Conservation (phyloP, 2,888 invertebrate species). For the Leptopilina myrica region DNA sequence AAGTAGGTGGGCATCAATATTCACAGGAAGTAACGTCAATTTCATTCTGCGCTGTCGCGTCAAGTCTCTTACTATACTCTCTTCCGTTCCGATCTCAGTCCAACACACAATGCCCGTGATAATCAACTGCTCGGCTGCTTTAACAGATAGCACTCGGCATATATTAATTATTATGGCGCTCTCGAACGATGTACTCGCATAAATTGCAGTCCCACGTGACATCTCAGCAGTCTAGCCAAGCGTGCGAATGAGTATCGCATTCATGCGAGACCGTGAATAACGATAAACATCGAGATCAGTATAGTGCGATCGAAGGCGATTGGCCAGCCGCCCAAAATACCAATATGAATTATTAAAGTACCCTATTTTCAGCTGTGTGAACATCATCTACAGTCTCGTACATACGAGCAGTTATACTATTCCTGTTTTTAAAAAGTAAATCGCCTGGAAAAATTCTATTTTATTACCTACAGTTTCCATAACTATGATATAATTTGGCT, state of each 20-base stretch:
- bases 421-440: too few species aligned
- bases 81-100: conserved; percentile 42
- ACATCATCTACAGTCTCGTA: too few species aligned
- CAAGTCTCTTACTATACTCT: conserved; percentile 41
- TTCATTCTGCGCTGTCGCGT: conserved; percentile 49
- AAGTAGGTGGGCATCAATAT: conserved; percentile 57
- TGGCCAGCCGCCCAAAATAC: conserved; percentile 32
- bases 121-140: conserved; percentile 64
- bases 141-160: conserved; percentile 66
- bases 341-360: conserved; percentile 27
- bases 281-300: conserved; percentile 27
- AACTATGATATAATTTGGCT: too few species aligned
- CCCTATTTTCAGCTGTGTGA: too few species aligned
- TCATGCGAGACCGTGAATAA: conserved; percentile 38
- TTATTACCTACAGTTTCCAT: too few species aligned
- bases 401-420: too few species aligned
- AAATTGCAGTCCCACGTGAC: conserved; percentile 63
- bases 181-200: conserved; percentile 62
- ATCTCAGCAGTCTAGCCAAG: conserved; percentile 56
- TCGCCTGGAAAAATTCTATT: too few species aligned
- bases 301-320: conserved; percentile 21
- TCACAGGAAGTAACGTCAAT: conserved; percentile 57
- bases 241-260: conserved; percentile 49
- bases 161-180: conserved; percentile 67
- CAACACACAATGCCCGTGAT: conserved; percentile 57